Base-by-base conservation (phyloP, 1,140 invertebrate genomes). In the Pygmarrhopalites habei region DNA sequence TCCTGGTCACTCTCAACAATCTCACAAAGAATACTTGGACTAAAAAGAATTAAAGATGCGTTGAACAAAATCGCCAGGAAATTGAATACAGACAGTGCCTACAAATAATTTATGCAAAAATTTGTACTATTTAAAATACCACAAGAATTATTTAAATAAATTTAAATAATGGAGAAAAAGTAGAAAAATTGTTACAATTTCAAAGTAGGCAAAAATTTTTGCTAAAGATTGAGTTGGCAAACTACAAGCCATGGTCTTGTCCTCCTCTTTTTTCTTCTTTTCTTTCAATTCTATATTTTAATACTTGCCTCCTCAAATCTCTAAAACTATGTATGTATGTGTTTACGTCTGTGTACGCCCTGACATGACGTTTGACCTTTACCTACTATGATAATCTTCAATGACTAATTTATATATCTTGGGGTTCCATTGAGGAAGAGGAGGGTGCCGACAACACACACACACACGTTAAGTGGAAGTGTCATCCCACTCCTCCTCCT, bases 151-250 rank as follows among this genome's bases (percentile, higher is more conserved):
- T 17, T 28, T 52, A 26, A 23, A 12, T 4, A 3, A 26, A 25
- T 26, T 12, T 10, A 14, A 28, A 3, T 14, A 52, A 12, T 28
- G 28, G 28, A 10, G 49, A 52, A 30, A 17, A 17, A 7, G 23
- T 52, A 12, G 4, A 52, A 29, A 5, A 23, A 52, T 46, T n/a
- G 10, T 35, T 26, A 56, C 53, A 23, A 56, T 56, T 56, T 56
- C 53, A 23, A 41, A 56, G 30, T 39, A 56, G 7, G 53, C 53
- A n/a, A 56, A 3, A n/a, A 56, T 35, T 41, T 56, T 56, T 7
- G 53, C 53, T 14, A 56, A 23, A n/a, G 53, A n/a, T 28, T 35
- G 29, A 12, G 35, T 7, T 10, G 29, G 14, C 15, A 21, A n/a
- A 10, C n/a, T 32, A 19, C 3, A 56, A 19, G 29, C 26, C 26